Evolutionary conservation across 2,113 vertebrate genomes (phyloP), one percentile per base, ranked within the genome.

Genomic region (Hassar affinis): DNA sequence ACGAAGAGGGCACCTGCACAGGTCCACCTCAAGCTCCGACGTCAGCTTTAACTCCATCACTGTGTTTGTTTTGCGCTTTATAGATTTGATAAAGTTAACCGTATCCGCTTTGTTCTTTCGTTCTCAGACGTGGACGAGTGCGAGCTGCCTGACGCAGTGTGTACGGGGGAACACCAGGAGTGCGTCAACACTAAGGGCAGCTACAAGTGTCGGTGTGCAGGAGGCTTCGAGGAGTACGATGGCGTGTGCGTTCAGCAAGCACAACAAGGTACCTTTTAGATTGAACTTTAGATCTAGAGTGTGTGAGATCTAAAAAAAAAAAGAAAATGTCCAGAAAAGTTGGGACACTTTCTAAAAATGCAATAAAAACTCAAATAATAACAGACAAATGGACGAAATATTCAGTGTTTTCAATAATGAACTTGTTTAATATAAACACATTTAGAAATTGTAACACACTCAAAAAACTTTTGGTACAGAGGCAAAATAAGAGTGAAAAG

Each of bases 41-140:
- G 18, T 57, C 27, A 79, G 49, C 45, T 11, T 42, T 17, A 27
- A 3, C 47, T 4, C 0, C 12, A 49, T 61, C 11, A 56, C 15
- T 11, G 61, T 51, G 20, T 71, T 59, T 54, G 38, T 47, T 83
- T 74, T n/a, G 51, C 45, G 18, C 3, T 42, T 68, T 33, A 35
- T 8, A 68, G 30, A 35, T 52, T 33, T 25, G 57, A 78, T 51
- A 30, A 47, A 30, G 17, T 51, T 20, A 11, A 38, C 3, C 62
- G 45, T 38, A 52, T 0, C 2, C 3, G 4, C 38, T 72, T 4
- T 83, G 1, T 54, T 8, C 42, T 80, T 12, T 81, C 38, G 80
- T 35, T 12, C 49, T 12, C 87, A 98, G 97, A 99, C 85, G 12
- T 96, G 1, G 92, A 98, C 15, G 98, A 99, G 87, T 99, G 97